phyloP scores from a whole-genome alignment of 1,140 invertebrate genomes.

The Oscheius sp. region DNA sequence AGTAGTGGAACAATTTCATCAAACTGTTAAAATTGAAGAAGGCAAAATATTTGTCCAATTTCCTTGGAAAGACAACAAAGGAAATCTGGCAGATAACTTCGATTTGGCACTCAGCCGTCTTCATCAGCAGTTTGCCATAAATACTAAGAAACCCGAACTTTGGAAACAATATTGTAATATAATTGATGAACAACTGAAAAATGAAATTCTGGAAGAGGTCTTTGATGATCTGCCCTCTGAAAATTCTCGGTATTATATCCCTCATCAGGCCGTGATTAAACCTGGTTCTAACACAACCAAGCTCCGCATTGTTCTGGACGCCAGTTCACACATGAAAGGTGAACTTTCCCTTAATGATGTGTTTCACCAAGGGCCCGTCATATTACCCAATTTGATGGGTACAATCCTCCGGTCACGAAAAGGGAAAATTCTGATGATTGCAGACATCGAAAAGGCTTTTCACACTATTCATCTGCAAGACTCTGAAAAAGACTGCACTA shows the following conservation, averaged over 20 bases:
- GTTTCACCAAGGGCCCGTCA: slow-evolving; percentile 13
- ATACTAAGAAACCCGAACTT: neutral
- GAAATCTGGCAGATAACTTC: neutral
- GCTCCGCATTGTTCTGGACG: slow-evolving; percentile 12
- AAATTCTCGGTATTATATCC: neutral
- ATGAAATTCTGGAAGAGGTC: neutral
- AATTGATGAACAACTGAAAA: neutral
- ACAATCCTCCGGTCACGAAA: slow-evolving; percentile 8
- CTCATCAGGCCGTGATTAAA: neutral
- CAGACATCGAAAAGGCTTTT: neutral
- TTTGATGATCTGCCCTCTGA: neutral
- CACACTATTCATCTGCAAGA: neutral
- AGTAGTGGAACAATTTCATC: neutral
- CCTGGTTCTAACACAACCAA: neutral
- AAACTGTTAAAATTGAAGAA: neutral
- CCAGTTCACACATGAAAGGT: slow-evolving; percentile 1
- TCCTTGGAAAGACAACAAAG: neutral
- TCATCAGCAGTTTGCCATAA: neutral
- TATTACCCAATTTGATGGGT: slow-evolving; percentile 5
- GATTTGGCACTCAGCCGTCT: neutral
- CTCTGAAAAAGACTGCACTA: neutral
- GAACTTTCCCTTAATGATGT: slow-evolving; percentile 22
- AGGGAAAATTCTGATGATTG: neutral
- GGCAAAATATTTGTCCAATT: neutral
- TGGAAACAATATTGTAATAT: neutral